Evolutionary conservation across 2,888 invertebrate species (phyloP).

Genomic region (Odontothrips loti): DNA sequence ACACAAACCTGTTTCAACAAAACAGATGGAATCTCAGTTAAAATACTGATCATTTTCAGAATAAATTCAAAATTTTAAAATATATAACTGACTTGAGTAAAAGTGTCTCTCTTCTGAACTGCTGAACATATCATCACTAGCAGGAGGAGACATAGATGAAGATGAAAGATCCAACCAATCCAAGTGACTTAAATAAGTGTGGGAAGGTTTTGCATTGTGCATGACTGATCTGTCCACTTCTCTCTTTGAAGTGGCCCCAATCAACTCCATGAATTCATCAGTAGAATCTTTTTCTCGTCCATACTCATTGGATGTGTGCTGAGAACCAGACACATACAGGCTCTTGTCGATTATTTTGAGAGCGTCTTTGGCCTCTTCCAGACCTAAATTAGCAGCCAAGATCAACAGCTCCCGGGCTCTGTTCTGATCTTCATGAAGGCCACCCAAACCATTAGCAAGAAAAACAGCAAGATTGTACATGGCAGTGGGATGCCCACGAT

Average conservation of each 20-base stretch:
- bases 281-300: neutral
- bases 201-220: too few species aligned
- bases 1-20: neutral
- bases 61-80: neutral
- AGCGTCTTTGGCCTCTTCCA: conserved; percentile 55
- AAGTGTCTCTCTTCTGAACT: neutral
- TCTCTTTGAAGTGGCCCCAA: neutral
- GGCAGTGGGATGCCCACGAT: conserved; percentile 60
- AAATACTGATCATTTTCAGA: neutral
- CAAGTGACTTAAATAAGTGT: neutral
- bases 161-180: conserved; percentile 7
- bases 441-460: conserved; percentile 62
- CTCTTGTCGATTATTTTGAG: neutral
- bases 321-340: neutral
- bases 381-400: conserved; percentile 57
- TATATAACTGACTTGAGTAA: neutral
- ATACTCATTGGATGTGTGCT: neutral
- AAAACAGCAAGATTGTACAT: conserved; percentile 66
- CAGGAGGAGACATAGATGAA: neutral
- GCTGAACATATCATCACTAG: neutral
- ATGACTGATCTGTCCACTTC: neutral
- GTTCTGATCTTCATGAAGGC: conserved; percentile 51
- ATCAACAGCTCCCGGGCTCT: conserved; percentile 54
- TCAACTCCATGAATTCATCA: neutral
- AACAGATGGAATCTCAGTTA: neutral